These are phyloP conservation scores for Calameuta idolon DNA, from an alignment of 2,888 invertebrate species.

Conservation along the genomic window DNA sequence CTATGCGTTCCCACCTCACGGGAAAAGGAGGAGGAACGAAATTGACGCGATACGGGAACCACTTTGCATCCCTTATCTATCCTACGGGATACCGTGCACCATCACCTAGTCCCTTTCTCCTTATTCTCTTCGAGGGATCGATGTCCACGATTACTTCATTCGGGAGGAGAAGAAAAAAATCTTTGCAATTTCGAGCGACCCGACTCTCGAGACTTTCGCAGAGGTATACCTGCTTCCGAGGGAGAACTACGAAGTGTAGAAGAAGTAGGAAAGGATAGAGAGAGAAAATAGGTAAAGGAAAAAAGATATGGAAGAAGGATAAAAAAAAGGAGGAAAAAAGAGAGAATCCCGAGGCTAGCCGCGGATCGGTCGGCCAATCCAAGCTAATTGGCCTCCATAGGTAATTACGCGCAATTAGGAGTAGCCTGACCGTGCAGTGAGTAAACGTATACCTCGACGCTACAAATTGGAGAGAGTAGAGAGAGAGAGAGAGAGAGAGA, in stretches of 20 bases:
- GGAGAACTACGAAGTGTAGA: constrained; percentile 1
- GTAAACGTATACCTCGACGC: constrained; percentile 44
- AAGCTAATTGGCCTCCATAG: constrained; percentile 63
- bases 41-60: neutral
- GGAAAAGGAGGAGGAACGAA: neutral
- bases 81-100: neutral
- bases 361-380: constrained; percentile 55
- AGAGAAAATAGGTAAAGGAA: neutral
- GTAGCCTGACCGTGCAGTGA: constrained; percentile 51
- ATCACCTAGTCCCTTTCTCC: neutral
- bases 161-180: neutral
- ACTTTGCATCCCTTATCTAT: neutral
- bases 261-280: no score
- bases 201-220: constrained; percentile 33
- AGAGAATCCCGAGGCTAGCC: constrained; percentile 41
- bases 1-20: neutral
- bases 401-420: constrained; percentile 66
- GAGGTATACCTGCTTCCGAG: constrained; percentile 40
- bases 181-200: neutral
- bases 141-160: neutral
- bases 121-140: neutral
- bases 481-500: constrained; percentile 16
- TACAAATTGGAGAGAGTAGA: constrained; percentile 49
- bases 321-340: constrained; percentile 8
- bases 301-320: neutral